Conservation (phyloP, 2,113 vertebrate genomes). For the Xyliphius kryptos region DNA sequence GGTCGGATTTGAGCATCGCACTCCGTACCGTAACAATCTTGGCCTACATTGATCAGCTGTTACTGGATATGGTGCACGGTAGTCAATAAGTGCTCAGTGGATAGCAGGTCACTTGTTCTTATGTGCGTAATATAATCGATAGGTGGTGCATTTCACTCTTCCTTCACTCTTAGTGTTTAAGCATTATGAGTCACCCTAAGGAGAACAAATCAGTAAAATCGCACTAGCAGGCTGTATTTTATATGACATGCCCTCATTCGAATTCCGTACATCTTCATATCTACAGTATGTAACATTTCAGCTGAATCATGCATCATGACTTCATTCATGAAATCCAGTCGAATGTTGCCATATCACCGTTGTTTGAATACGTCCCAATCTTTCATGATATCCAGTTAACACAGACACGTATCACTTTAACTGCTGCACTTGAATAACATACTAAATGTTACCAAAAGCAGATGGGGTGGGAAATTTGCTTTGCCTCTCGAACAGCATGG, state of each 20-base stretch:
- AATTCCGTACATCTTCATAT: too few species aligned
- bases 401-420: background rate
- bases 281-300: too few species aligned
- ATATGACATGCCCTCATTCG: background rate
- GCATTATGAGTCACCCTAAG: conserved; percentile 34
- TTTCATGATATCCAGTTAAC: background rate
- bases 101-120: conserved; percentile 75
- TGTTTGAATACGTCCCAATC: background rate
- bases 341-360: background rate
- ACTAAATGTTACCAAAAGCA: background rate
- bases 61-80: conserved; percentile 67
- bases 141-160: conserved; percentile 66
- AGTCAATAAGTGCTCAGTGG: conserved; percentile 75
- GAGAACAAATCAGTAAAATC: conserved; percentile 43
- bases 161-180: conserved; percentile 20
- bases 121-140: conserved; percentile 77
- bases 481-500: background rate
- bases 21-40: conserved; percentile 67
- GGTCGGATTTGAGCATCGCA: conserved; percentile 45
- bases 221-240: background rate
- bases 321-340: background rate
- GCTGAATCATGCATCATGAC: too few species aligned
- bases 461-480: background rate
- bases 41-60: conserved; percentile 64
- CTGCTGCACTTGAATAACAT: background rate